Conservation (phyloP, 1,140 invertebrate genomes). For the Oscheius sp. region DNA sequence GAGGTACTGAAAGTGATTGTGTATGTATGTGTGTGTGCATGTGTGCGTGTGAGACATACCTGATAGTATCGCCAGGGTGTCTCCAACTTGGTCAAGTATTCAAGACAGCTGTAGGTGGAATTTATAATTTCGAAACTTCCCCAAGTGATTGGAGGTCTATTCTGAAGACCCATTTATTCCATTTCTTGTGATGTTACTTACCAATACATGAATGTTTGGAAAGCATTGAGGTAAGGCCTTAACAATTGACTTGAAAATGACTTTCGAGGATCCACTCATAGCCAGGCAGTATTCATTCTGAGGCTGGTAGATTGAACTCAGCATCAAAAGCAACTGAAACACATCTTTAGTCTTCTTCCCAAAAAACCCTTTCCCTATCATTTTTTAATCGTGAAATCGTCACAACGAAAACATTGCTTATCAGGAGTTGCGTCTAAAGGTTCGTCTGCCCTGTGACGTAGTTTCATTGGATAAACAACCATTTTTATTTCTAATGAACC, state of each 20-base stretch:
- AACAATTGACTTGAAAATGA: slow-evolving; percentile 43
- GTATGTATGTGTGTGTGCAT: too few species aligned
- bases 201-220: slow-evolving; percentile 49
- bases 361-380: too few species aligned
- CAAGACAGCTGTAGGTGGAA: slow-evolving; percentile 43
- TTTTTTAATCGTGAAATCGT: too few species aligned
- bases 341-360: too few species aligned
- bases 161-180: slow-evolving; percentile 13
- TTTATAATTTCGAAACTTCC: slow-evolving; percentile 35
- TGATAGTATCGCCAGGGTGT: slow-evolving; percentile 47
- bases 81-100: slow-evolving; percentile 31
- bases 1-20: slow-evolving; percentile 46
- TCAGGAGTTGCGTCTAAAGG: too few species aligned
- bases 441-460: too few species aligned
- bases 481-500: too few species aligned
- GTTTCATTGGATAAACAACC: too few species aligned
- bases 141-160: slow-evolving; percentile 33
- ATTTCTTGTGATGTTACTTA: slow-evolving; percentile 16
- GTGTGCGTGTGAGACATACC: too few species aligned
- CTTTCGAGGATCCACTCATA: slow-evolving; percentile 40
- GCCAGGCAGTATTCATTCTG: slow-evolving; percentile 54
- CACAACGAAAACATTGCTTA: too few species aligned
- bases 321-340: slow-evolving; percentile 33
- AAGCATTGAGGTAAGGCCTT: slow-evolving; percentile 43
- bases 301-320: slow-evolving; percentile 49